Percentiles rank a stretch among this genome's conserved stretches.
These are phyloP conservation scores for Barbus barbus DNA, from an alignment of 2,113 vertebrate genomes.

Conservation along the genomic window DNA sequence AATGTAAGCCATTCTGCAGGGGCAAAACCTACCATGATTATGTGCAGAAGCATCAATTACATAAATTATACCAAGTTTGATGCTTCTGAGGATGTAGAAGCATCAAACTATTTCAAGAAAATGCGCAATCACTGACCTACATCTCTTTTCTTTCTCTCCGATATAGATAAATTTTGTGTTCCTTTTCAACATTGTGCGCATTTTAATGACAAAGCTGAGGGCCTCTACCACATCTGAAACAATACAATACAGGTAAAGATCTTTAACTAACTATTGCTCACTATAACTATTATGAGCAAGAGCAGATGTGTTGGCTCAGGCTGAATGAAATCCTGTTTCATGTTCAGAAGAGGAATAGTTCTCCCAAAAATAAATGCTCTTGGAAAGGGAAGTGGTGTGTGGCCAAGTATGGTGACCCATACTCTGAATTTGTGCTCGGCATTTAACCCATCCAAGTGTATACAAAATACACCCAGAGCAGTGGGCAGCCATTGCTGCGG, in stretches of 20 bases:
- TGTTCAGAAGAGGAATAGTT: not conserved
- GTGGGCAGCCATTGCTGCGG: too few species aligned
- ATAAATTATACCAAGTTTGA: too few species aligned
- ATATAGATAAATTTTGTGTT: conserved; percentile 97
- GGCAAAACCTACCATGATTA: too few species aligned
- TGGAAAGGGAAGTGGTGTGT: too few species aligned
- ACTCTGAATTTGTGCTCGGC: too few species aligned
- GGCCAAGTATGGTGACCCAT: too few species aligned
- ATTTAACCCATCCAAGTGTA: too few species aligned
- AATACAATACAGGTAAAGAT: conserved; percentile 93
- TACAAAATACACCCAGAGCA: too few species aligned
- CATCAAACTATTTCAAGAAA: not conserved
- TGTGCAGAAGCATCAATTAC: too few species aligned
- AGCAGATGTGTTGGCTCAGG: not conserved
- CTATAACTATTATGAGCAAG: not conserved
- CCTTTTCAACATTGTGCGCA: conserved; percentile 98
- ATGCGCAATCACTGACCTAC: not conserved
- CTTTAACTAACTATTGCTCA: not conserved
- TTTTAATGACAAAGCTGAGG: conserved; percentile 96
- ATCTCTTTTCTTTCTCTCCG: conserved; percentile 17
- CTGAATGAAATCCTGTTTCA: not conserved
- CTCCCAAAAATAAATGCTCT: not conserved
- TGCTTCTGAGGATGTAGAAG: too few species aligned
- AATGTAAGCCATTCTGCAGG: not conserved
- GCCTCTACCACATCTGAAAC: conserved; percentile 97